Evolutionary conservation across 2,888 invertebrate species (phyloP).

Genomic region (Caenorhabditis plicata): DNA sequence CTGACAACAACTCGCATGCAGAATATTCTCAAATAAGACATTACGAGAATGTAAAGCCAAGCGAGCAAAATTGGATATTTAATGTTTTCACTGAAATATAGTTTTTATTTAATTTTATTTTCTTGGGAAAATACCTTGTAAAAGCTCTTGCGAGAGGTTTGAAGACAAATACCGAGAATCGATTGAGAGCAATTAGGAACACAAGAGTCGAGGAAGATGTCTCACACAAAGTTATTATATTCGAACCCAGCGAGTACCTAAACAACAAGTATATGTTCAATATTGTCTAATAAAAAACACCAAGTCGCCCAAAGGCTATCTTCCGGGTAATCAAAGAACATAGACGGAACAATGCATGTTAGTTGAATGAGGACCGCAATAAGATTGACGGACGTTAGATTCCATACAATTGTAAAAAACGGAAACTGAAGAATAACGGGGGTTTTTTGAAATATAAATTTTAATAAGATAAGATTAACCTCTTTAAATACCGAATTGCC

Average conservation of each 20-base stretch:
- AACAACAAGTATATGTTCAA: not conserved
- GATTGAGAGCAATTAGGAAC: constrained; percentile 2
- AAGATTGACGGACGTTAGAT: constrained; percentile 21
- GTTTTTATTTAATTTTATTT: not conserved
- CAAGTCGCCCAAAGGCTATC: not conserved
- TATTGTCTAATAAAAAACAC: not conserved
- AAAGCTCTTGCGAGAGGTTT: not conserved
- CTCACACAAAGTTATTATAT: not conserved
- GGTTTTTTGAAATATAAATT: not conserved
- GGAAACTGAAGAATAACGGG: constrained; percentile 11
- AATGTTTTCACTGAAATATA: not conserved
- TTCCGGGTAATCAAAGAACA: constrained; percentile 2
- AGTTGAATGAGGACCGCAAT: constrained; percentile 1
- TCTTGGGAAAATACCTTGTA: not conserved
- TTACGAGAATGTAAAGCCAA: not conserved
- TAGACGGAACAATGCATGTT: constrained; percentile 4
- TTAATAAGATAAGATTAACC: not conserved
- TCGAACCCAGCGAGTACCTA: not conserved
- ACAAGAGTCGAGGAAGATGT: not conserved
- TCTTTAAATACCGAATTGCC: not conserved
- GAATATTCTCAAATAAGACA: not conserved
- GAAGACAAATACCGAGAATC: constrained; percentile 1
- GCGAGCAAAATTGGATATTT: not conserved
- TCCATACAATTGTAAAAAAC: constrained; percentile 41
- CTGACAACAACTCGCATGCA: not conserved